phyloP scores from a whole-genome alignment of 2,888 invertebrate genomes.

The Limenitis camilla region DNA sequence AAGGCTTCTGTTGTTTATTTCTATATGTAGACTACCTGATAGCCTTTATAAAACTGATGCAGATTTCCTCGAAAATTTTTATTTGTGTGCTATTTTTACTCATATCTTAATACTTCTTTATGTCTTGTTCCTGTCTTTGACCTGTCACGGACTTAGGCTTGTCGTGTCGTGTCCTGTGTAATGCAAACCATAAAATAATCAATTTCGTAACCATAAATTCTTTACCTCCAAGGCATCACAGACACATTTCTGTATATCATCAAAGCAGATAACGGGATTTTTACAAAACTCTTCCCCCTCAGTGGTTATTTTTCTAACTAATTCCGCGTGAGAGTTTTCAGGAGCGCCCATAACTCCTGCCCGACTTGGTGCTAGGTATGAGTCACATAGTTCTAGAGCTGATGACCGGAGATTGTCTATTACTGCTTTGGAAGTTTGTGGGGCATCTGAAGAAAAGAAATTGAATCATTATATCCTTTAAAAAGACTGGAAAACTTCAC shows the following conservation, averaged over 20 bases:
- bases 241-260: slow-evolving; percentile 83
- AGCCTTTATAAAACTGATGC: too few relatives aligned
- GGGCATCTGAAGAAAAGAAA: slow-evolving; percentile 39
- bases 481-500: too few relatives aligned
- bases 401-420: slow-evolving; percentile 60
- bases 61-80: too few relatives aligned
- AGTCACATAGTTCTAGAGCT: slow-evolving; percentile 58
- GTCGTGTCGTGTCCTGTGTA: too few relatives aligned
- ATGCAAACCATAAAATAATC: too few relatives aligned
- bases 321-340: slow-evolving; percentile 51
- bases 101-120: too few relatives aligned
- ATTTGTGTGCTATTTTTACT: too few relatives aligned
- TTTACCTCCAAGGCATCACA: slow-evolving; percentile 74
- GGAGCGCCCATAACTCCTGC: slow-evolving; percentile 52
- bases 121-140: too few relatives aligned
- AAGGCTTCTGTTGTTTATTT: too few relatives aligned
- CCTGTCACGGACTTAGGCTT: too few relatives aligned
- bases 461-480: too few relatives aligned
- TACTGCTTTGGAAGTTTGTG: slow-evolving; percentile 56
- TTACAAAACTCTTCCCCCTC: slow-evolving; percentile 61
- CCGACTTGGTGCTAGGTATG: slow-evolving; percentile 51
- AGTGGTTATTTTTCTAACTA: slow-evolving; percentile 61
- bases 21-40: too few relatives aligned
- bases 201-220: slow-evolving; percentile 19
- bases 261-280: slow-evolving; percentile 84